Base-by-base conservation (phyloP, 2,113 vertebrate species). In the Thymallus thymallus region DNA sequence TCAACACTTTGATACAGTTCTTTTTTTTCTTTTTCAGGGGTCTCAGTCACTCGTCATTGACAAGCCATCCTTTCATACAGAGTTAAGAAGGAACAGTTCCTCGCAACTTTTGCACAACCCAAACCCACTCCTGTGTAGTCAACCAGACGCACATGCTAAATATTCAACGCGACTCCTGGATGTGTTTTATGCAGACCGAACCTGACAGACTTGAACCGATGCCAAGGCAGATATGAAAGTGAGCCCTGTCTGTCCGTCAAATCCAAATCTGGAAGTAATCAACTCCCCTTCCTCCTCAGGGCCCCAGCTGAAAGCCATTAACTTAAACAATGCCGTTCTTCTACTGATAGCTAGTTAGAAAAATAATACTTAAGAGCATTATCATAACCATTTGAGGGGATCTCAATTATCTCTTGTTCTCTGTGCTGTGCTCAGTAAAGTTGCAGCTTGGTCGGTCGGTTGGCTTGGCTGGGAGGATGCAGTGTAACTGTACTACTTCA, bases 261-360 rank as follows among this genome's bases (percentile, higher is more conserved):
- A 95, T 94, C 88, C 94, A 93, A 51, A 51, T 16, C 16, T 14
- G 91, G 92, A 96, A 95, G 67, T 94, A 96, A 95, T 96, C 95
- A 92, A 89, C 88, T 91, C 92, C 88, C 93, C 89, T 69, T 92
- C 94, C 93, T 90, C 72, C 80, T 77, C 82, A 73, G 79, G 81
- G 68, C 71, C 87, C 90, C 96, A 98, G 95, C 96, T 97, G 95
- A 95, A 95, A 97, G 92, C 92, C 93, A 96, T 97, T 97, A 96
- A 89, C 87, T 85, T 88, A 90, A 95, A 95, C 95, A 95, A 93
- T 95, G 94, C 90, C 93, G 94, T 93, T 95, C 94, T 93, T 95
- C 94, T 87, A 94, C 95, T 93, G 94, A 94, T 94, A 90, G 92
- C 90, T 93, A 93, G 72, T 70, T 78, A 80, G 76, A 89, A 93